Percentiles rank a stretch among this genome's conserved stretches.
Conservation (phyloP, 2,888 invertebrate species). For the Palloptera scutellata region DNA sequence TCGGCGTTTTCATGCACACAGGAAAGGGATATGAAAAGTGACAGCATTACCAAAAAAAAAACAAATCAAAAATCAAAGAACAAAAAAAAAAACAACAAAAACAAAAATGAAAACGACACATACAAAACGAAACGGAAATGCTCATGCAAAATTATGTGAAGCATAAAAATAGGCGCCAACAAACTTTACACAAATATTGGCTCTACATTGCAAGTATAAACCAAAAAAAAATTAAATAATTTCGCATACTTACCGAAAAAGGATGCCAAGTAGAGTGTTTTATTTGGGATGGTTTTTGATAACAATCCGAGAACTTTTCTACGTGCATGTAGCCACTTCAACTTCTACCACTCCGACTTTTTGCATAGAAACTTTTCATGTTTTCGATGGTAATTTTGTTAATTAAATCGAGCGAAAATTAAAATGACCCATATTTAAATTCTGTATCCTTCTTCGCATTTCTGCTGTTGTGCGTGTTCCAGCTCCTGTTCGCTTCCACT, state of each 20-base stretch:
- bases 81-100: neutral
- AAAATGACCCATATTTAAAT: slow-evolving; percentile 43
- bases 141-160: slow-evolving; percentile 13
- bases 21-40: slow-evolving; percentile 21
- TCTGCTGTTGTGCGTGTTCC: slow-evolving; percentile 24
- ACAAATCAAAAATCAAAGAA: neutral
- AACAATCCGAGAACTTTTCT: neutral
- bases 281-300: neutral
- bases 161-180: slow-evolving; percentile 27
- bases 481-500: neutral
- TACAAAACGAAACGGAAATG: slow-evolving; percentile 8
- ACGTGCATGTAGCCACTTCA: no score
- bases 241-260: neutral
- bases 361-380: slow-evolving; percentile 8
- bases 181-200: slow-evolving; percentile 16
- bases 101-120: neutral
- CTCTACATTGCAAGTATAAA: neutral
- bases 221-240: neutral
- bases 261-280: slow-evolving; percentile 4
- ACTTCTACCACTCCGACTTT: no score
- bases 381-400: slow-evolving; percentile 46
- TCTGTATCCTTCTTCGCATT: slow-evolving; percentile 10
- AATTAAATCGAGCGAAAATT: slow-evolving; percentile 51
- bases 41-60: slow-evolving; percentile 6
- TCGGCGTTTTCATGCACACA: neutral